These are phyloP conservation scores for Rhagonycha lutea DNA, from an alignment of 2,888 invertebrate genomes.

Conservation along the genomic window DNA sequence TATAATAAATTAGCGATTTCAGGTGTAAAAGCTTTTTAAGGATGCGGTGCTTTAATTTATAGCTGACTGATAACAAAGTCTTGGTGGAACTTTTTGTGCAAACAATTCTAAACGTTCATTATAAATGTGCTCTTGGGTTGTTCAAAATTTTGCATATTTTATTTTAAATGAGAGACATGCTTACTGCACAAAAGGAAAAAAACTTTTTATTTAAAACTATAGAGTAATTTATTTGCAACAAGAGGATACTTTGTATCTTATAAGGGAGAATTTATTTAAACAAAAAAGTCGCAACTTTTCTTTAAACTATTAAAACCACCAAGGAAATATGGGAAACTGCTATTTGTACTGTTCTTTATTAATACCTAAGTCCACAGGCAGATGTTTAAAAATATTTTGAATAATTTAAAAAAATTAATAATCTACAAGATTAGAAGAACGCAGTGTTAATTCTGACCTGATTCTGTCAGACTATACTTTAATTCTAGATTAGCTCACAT, in stretches of 20 bases:
- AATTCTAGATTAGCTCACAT: slow-evolving; percentile 30
- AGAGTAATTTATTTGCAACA: not conserved
- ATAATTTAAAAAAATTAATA: slow-evolving; percentile 1
- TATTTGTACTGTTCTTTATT: not conserved
- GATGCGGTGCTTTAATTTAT: slow-evolving; percentile 29
- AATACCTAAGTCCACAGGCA: not conserved
- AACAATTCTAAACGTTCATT: slow-evolving; percentile 27
- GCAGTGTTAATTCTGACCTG: slow-evolving; percentile 24
- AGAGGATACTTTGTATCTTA: not conserved
- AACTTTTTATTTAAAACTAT: not conserved
- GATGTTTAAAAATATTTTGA: not conserved
- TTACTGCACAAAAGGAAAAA: not conserved
- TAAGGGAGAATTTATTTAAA: not conserved
- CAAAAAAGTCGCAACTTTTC: not conserved
- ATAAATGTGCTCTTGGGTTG: slow-evolving; percentile 27
- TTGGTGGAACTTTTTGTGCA: slow-evolving; percentile 23
- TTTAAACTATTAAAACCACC: not conserved
- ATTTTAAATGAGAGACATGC: slow-evolving; percentile 21
- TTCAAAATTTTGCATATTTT: slow-evolving; percentile 21
- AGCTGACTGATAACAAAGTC: slow-evolving; percentile 30
- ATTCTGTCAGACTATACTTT: slow-evolving; percentile 28
- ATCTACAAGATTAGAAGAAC: slow-evolving; percentile 12
- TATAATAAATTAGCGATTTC: slow-evolving; percentile 30
- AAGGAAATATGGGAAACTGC: not conserved
- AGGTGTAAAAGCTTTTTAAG: slow-evolving; percentile 30